phyloP scores from a whole-genome alignment of 2,797 vertebrate genomes.

The Acanthiza pusilla region DNA sequence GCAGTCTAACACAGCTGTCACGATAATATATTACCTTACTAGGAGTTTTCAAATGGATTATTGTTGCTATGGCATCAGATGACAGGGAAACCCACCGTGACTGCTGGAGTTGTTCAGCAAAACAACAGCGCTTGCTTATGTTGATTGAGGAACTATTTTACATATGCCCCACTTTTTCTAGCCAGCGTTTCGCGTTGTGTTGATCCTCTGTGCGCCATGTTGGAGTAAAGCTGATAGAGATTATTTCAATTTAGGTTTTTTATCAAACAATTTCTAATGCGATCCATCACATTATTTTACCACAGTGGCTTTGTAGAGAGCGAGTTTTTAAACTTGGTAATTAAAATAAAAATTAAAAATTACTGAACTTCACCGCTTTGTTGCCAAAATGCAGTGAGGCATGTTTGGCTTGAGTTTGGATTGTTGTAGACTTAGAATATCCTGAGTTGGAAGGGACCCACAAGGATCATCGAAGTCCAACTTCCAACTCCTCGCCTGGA shows the following conservation, averaged over 20 bases:
- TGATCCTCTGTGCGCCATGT: rapidly evolving
- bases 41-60: slow-evolving; percentile 46
- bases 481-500: neutral
- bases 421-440: neutral
- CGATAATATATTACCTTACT: slow-evolving; percentile 55
- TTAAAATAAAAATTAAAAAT: neutral
- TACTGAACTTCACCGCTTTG: neutral
- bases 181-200: neutral
- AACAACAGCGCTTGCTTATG: neutral
- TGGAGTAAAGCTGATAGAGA: neutral
- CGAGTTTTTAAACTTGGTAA: no score
- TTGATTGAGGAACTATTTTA: neutral
- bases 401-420: no score
- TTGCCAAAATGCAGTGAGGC: neutral
- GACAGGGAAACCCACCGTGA: slow-evolving; percentile 38
- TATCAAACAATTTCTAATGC: neutral
- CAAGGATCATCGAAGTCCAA: neutral
- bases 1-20: slow-evolving; percentile 48
- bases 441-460: neutral
- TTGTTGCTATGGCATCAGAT: slow-evolving; percentile 59
- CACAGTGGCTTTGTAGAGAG: neutral
- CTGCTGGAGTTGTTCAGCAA: neutral
- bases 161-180: neutral
- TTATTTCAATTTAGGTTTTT: neutral
- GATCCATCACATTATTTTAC: neutral